Conservation (phyloP, 2,797 vertebrate genomes). For the Malurus leucopterus region DNA sequence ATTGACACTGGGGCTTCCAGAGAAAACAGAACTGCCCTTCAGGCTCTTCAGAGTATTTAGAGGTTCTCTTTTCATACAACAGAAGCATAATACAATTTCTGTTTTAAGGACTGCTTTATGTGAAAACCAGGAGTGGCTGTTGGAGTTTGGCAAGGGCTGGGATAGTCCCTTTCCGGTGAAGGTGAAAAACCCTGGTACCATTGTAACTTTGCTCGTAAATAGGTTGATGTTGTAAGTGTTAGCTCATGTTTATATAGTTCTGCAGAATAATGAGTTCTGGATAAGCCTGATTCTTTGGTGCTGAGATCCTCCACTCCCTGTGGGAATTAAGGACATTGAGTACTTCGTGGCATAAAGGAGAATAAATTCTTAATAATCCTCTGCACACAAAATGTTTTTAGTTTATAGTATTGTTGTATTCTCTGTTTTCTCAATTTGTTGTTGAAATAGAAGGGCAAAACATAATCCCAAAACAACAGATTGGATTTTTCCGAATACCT, state of each 20-base stretch:
- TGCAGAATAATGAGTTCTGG: neutral
- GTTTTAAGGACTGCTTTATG: neutral
- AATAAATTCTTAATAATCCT: neutral
- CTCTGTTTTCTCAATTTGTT: neutral
- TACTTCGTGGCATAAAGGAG: neutral
- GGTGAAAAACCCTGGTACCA: neutral
- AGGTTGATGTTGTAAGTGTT: neutral
- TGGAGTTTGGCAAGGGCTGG: neutral
- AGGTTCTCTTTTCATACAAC: neutral
- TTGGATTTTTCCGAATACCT: neutral
- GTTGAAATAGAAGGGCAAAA: constrained; percentile 3
- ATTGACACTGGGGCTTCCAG: neutral
- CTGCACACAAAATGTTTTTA: neutral
- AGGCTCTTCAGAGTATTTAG: neutral
- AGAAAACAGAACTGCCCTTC: neutral
- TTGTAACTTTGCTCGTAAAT: neutral
- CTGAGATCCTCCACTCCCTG: neutral
- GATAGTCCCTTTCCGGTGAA: neutral
- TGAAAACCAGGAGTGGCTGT: neutral
- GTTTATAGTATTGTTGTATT: neutral
- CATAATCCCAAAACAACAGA: neutral
- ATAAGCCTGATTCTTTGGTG: neutral
- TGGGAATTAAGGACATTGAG: neutral
- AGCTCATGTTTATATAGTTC: neutral
- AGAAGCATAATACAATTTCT: neutral